phyloP scores from a whole-genome alignment of 53 echinoderm and acorn worm genomes.

The Patiria pectinifera region DNA sequence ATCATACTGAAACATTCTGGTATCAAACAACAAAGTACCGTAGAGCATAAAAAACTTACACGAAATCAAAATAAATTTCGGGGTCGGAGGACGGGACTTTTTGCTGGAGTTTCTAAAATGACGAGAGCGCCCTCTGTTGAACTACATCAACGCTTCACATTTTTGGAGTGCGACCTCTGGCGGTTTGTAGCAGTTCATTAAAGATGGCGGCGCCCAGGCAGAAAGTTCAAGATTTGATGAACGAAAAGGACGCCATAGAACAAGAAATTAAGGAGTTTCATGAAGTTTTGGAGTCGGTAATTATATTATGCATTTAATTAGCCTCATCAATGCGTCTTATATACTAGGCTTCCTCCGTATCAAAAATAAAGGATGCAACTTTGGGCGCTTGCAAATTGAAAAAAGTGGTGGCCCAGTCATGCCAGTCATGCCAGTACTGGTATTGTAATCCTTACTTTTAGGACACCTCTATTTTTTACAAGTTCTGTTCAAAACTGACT shows the following conservation, averaged over 20 bases:
- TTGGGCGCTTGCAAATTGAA: too few relatives aligned
- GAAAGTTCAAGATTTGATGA: slow-evolving; percentile 73
- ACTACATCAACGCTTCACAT: background rate
- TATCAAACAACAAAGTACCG: background rate
- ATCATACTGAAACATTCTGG: background rate
- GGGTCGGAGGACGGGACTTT: slow-evolving; percentile 1
- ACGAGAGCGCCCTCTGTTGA: slow-evolving; percentile 60
- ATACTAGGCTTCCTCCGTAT: background rate
- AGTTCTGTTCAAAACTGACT: too few relatives aligned
- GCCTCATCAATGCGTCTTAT: background rate
- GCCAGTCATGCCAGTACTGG: too few relatives aligned
- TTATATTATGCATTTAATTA: background rate
- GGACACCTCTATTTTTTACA: too few relatives aligned
- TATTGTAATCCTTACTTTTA: too few relatives aligned
- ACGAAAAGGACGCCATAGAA: slow-evolving; percentile 85
- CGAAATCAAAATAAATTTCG: background rate
- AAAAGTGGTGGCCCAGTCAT: too few relatives aligned
- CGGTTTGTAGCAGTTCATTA: background rate
- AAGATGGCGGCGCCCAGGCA: slow-evolving; percentile 93
- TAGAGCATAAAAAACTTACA: slow-evolving; percentile 5
- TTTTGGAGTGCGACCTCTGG: slow-evolving; percentile 34
- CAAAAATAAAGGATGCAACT: too few relatives aligned
- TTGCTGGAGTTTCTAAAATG: slow-evolving; percentile 11
- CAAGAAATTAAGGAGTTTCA: slow-evolving; percentile 82
- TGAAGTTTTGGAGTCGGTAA: slow-evolving; percentile 83